Base-by-base conservation (phyloP, 2,888 invertebrate genomes). In the Electrophaes corylata region DNA sequence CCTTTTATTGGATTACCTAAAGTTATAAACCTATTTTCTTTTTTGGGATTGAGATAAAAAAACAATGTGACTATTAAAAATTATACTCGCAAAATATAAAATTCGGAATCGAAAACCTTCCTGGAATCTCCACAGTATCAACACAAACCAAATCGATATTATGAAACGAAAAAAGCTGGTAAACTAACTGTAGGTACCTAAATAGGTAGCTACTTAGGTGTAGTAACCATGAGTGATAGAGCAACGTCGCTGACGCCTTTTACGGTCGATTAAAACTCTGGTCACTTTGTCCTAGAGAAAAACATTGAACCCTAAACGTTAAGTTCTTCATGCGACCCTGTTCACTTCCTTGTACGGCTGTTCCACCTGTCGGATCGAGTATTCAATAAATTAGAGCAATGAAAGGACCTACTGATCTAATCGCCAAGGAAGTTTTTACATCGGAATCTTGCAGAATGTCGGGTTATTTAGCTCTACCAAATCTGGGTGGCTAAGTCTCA, bases 301-400 rank as follows among this genome's bases (percentile, higher is more conserved):
- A 0, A 29, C n/a, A n/a, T n/a, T 29, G 26, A 29, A 10, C 6
- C 40, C 4, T 31, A 1, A 11, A 35, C 6, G 11, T 49, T 1
- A 39, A 20, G 43, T 1, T 48, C 43, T 48, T 3, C 6, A 45
- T 46, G 18, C 45, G 12, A 8, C 33, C 31, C 52, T 48, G 53
- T n/a, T 12, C 14, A 31, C 2, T 29, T 26, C 60, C 43, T 43
- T 55, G 23, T 23, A 43, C 8, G 43, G 33, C 20, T 23, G 37
- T 51, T 43, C 39, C 41, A 53, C 49, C 14, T 60, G 54, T 51
- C 37, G 47, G 18, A n/a, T 35, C 37, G 20, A 55, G 51, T 43
- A 55, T 55, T 60, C 44, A 44, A 60, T 55, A 47, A 60, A 51
- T 55, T 51, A 48, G 47, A 54, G 46, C 43, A 50, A 60, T 33